These are phyloP conservation scores for Lissocephala sabroskyi DNA, from an alignment of 2,888 invertebrate genomes.

Conservation along the genomic window DNA sequence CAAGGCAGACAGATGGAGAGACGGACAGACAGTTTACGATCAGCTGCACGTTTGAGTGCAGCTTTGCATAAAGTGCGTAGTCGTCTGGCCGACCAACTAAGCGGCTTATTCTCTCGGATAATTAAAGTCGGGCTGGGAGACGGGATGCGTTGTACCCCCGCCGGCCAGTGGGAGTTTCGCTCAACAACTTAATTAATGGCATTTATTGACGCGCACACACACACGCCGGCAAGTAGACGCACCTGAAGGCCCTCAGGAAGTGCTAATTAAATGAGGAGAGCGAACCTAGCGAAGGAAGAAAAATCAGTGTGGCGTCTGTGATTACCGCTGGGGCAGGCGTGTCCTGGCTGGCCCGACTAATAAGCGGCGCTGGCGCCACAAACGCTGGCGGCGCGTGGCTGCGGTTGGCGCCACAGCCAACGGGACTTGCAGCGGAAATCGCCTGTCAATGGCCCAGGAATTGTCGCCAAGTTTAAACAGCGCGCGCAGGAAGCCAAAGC, in stretches of 20 bases:
- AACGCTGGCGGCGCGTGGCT: constrained; percentile 44
- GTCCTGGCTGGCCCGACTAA: constrained; percentile 41
- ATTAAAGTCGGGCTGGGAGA: constrained; percentile 20
- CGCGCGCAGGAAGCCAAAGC: constrained; percentile 7
- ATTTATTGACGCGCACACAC: constrained; percentile 57
- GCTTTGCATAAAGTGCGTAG: constrained; percentile 17
- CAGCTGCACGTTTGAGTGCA: constrained; percentile 24
- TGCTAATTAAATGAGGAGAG: constrained; percentile 57
- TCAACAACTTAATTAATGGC: constrained; percentile 59
- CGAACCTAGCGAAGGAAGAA: background rate
- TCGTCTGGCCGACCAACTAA: background rate
- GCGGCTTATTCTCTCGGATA: constrained; percentile 14
- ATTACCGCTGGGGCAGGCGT: constrained; percentile 34
- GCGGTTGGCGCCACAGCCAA: background rate
- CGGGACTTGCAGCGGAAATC: constrained; percentile 40
- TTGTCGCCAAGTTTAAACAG: constrained; percentile 25
- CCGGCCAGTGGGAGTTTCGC: constrained; percentile 9
- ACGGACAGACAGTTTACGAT: constrained; percentile 61
- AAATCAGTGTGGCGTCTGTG: constrained; percentile 36
- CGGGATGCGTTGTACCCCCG: too few species aligned
- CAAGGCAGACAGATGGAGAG: constrained; percentile 66
- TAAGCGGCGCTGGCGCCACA: constrained; percentile 58
- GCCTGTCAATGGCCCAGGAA: constrained; percentile 47
- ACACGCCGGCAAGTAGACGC: background rate
- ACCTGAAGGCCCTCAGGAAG: constrained; percentile 37